Conservation (phyloP, 1,140 invertebrate species). For the Bombyx mandarina region DNA sequence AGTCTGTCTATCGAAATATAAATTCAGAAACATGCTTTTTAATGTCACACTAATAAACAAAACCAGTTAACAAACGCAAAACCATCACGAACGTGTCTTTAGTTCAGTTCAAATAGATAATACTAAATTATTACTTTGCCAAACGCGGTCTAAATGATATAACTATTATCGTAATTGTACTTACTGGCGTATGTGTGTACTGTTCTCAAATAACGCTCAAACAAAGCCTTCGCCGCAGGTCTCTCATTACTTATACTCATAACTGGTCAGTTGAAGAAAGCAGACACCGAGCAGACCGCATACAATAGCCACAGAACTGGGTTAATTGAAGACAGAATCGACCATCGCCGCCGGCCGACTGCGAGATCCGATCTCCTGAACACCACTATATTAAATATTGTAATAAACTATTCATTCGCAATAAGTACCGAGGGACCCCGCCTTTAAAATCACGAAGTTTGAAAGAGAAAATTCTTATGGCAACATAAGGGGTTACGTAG, state of each 20-base stretch:
- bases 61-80: too few relatives aligned
- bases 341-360: constrained; percentile 38
- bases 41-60: too few relatives aligned
- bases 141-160: constrained; percentile 6
- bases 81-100: too few relatives aligned
- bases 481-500: too few relatives aligned
- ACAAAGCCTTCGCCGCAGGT: constrained; percentile 27
- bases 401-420: constrained; percentile 35
- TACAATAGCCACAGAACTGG: constrained; percentile 51
- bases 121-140: too few relatives aligned
- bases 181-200: constrained; percentile 38
- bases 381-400: constrained; percentile 40
- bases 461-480: too few relatives aligned
- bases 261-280: constrained; percentile 51
- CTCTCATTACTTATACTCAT: constrained; percentile 51
- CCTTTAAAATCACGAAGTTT: background rate
- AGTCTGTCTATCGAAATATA: too few relatives aligned
- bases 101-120: too few relatives aligned
- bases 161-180: constrained; percentile 27
- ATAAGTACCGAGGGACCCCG: constrained; percentile 18
- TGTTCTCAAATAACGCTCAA: constrained; percentile 39
- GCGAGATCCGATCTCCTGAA: constrained; percentile 37
- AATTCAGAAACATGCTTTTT: too few relatives aligned
- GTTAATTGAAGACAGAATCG: constrained; percentile 61
- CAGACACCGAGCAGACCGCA: constrained; percentile 54